Percentiles rank a stretch among this genome's conserved stretches.
Evolutionary conservation across 2,113 vertebrate genomes (phyloP).

Genomic region (Alethe diademata): DNA sequence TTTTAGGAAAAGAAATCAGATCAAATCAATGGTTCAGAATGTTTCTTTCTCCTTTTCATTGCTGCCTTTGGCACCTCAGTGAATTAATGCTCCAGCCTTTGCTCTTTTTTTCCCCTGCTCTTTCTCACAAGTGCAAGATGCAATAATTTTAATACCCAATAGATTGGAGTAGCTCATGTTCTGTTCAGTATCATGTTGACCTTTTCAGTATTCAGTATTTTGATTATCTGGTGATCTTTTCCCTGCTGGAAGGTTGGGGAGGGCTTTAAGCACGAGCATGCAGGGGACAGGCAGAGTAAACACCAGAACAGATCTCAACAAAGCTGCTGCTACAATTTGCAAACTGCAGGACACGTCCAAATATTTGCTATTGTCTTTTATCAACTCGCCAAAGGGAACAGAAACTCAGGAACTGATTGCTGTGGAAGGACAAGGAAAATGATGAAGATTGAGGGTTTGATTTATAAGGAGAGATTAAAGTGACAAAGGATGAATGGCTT

Average conservation of each 20-base stretch:
- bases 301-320: neutral
- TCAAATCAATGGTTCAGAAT: neutral
- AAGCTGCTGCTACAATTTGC: neutral
- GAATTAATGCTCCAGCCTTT: neutral
- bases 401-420: neutral
- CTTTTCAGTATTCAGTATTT: conserved; percentile 42
- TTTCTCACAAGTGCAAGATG: neutral
- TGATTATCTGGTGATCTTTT: conserved; percentile 17
- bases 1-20: neutral
- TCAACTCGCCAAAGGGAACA: neutral
- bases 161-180: neutral
- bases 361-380: neutral
- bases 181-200: neutral
- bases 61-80: neutral
- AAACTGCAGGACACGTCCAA: neutral
- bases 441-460: neutral
- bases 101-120: neutral
- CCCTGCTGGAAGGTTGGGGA: neutral
- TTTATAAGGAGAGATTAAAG: neutral
- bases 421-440: neutral
- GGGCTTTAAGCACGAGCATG: neutral
- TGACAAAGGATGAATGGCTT: neutral
- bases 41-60: neutral
- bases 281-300: neutral
- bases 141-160: neutral